These are phyloP conservation scores for Labrus mixtus DNA, from an alignment of 2,113 vertebrate genomes.

Conservation along the genomic window DNA sequence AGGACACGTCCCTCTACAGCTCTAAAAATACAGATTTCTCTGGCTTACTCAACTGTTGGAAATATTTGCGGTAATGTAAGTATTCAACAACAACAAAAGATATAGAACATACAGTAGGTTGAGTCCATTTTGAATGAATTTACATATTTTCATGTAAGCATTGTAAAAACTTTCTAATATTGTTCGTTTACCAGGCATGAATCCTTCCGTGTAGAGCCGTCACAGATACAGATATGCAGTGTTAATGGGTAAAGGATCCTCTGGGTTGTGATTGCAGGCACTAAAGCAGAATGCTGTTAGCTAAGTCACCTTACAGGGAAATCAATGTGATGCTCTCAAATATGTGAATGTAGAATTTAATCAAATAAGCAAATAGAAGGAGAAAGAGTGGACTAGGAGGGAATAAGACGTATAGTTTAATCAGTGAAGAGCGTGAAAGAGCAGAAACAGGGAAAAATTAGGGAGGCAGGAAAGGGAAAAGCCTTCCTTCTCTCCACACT, in stretches of 20 bases:
- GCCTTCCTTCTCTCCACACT: conserved; percentile 4
- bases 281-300: conserved; percentile 50
- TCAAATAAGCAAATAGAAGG: conserved; percentile 23
- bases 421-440: background rate
- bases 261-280: conserved; percentile 7
- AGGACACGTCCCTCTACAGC: no score
- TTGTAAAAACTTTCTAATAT: no score
- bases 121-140: no score
- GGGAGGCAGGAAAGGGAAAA: conserved; percentile 5
- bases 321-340: conserved; percentile 15
- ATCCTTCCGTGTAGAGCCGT: conserved; percentile 1
- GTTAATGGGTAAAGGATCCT: conserved; percentile 25
- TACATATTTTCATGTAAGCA: no score
- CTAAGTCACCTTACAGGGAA: conserved; percentile 45
- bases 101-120: no score
- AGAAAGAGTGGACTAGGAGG: background rate
- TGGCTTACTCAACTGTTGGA: no score
- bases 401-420: background rate
- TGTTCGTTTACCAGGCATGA: background rate
- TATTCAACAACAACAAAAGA: no score
- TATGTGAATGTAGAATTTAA: conserved; percentile 15
- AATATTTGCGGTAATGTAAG: no score
- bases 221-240: conserved; percentile 22
- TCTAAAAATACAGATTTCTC: no score
- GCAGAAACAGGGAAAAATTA: conserved; percentile 1